Base-by-base conservation (phyloP, 2,113 vertebrate genomes). In the Fregata magnificens region DNA sequence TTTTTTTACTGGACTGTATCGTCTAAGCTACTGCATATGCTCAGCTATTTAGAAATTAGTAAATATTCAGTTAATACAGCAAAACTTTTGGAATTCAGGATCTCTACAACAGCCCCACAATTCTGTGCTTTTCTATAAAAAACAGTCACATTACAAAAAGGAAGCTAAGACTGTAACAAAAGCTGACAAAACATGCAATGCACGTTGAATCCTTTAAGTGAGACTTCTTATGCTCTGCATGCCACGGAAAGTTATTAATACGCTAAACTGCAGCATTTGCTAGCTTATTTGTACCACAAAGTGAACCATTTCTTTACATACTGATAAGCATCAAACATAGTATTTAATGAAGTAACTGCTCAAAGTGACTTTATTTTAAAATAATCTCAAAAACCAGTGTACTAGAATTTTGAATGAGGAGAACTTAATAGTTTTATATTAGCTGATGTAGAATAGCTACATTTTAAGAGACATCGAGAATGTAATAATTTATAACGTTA, bases 331-430 rank as follows among this genome's bases (percentile, higher is more conserved):
- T 21, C 61, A 81, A 61, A 70, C 49, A 65, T 9, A 17, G 16
- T 16, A 74, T 49, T 91, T 78, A 58, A 72, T 50, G 18, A 69
- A 93, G 40, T 53, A 89, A 80, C 71, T 28, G 81, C 86, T 89
- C 73, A 40, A 56, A 72, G 52, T 62, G 34, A 81, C 78, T 95
- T 95, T 84, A 89, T 96, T 95, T 91, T 65, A 85, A 83, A 88
- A 45, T 67, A 88, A 45, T 67, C 67, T 73, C 38, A 49, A 45
- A 58, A 17, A 32, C 3, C n/a, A 58, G 22, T 72, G 80, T 56
- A 45, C 55, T 58, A 31, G 81, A 50, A 49, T 82, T 93, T 34
- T 44, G 61, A 69, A 82, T 8, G 56, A 82, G 49, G 13, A 53
- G 45, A 78, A 77, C 14, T 47, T 14, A 13, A 38, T 22, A 49